Conservation (phyloP, 2,888 invertebrate genomes). For the Sympetrum striolatum region DNA sequence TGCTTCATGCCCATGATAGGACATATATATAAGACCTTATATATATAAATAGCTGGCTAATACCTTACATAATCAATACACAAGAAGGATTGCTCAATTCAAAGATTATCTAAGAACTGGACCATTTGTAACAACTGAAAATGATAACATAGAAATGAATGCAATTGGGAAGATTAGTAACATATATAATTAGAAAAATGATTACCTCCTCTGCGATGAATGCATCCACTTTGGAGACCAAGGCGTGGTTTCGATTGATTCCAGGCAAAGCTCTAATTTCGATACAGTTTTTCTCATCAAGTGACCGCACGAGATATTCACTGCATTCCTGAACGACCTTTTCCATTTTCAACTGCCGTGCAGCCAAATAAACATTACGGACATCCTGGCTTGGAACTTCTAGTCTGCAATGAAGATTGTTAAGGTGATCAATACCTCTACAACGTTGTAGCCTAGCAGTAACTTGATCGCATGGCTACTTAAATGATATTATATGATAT, state of each 20-base stretch:
- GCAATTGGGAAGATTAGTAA: too few species aligned
- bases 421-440: neutral
- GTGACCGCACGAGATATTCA: constrained; percentile 70
- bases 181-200: neutral
- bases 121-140: too few species aligned
- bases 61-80: too few species aligned
- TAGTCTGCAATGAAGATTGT: constrained; percentile 57
- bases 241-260: constrained; percentile 62
- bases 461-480: too few species aligned
- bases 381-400: constrained; percentile 66
- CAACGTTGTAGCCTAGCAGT: too few species aligned
- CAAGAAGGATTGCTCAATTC: too few species aligned
- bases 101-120: too few species aligned
- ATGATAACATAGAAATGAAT: too few species aligned
- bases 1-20: too few species aligned
- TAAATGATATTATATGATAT: too few species aligned
- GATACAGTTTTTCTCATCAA: constrained; percentile 68
- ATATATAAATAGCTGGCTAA: too few species aligned
- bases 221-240: constrained; percentile 71
- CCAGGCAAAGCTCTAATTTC: constrained; percentile 64
- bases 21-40: too few species aligned
- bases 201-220: constrained; percentile 74
- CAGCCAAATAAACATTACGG: constrained; percentile 80
- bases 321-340: constrained; percentile 76
- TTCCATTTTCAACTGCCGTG: constrained; percentile 78